Evolutionary conservation across 92 coral and sea anemone species (phyloP).

Genomic region (Metridium senile): DNA sequence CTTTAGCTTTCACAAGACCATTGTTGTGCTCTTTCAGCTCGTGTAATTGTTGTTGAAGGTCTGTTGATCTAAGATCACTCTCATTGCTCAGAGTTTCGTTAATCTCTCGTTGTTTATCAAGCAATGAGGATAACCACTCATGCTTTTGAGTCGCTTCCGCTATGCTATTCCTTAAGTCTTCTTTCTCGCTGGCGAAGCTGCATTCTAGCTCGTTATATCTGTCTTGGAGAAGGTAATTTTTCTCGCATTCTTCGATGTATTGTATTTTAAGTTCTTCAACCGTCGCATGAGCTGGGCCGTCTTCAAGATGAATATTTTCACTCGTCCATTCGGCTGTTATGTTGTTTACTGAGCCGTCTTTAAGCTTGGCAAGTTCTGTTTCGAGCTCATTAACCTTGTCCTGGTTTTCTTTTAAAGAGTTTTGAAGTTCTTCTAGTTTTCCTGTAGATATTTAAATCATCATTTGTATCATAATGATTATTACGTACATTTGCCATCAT

Average conservation of each 20-base stretch:
- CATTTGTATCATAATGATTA: background rate
- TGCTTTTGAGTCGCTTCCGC: conserved; percentile 29
- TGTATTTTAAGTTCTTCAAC: background rate
- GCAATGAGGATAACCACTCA: conserved; percentile 23
- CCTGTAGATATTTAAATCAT: background rate
- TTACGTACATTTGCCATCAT: background rate
- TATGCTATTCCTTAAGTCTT: background rate
- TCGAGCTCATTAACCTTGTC: conserved; percentile 1
- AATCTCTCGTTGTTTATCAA: conserved; percentile 35
- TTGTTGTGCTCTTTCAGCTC: conserved; percentile 23
- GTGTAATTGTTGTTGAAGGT: conserved; percentile 33
- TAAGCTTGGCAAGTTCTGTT: conserved; percentile 3
- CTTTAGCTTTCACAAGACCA: conserved; percentile 5
- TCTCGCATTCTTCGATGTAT: conserved; percentile 5
- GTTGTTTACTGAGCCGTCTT: background rate
- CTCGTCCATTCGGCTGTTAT: no score
- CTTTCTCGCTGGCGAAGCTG: background rate
- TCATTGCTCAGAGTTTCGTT: conserved; percentile 50
- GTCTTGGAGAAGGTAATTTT: conserved; percentile 13
- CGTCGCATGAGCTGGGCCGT: background rate
- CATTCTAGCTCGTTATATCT: conserved; percentile 22
- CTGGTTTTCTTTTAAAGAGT: conserved; percentile 8
- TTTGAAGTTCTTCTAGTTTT: conserved; percentile 12
- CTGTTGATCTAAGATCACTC: conserved; percentile 47
- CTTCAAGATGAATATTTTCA: background rate